A percentile compares a stretch with the other conserved stretches of the same genome.
Conservation (phyloP, 2,797 vertebrate genomes). For the Acridotheres tristis region DNA sequence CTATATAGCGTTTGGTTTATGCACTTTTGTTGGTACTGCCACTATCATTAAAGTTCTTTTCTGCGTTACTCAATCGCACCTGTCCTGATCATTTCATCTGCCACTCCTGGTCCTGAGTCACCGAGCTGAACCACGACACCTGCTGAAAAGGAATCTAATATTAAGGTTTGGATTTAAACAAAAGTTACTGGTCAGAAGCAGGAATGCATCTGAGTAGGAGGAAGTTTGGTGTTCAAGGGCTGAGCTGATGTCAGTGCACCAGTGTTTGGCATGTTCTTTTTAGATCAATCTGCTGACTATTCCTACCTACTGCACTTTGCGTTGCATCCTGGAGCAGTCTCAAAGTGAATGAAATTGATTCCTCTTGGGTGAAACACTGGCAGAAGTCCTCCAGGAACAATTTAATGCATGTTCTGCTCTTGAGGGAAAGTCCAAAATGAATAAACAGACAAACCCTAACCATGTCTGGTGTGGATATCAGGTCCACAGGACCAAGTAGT, state of each 20-base stretch:
- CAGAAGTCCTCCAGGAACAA: neutral
- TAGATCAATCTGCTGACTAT: neutral
- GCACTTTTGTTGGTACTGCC: too few species aligned
- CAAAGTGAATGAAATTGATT: neutral
- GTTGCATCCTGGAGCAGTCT: neutral
- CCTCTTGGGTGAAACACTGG: neutral
- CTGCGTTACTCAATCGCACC: too few species aligned
- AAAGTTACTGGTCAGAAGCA: neutral
- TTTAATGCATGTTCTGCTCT: rapidly evolving
- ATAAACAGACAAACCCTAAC: neutral
- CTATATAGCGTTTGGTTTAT: too few species aligned
- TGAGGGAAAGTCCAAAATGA: neutral
- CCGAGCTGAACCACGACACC: too few species aligned
- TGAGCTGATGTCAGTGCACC: neutral
- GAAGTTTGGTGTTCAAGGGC: neutral
- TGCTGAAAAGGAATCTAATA: neutral
- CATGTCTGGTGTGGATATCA: neutral
- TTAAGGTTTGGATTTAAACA: neutral
- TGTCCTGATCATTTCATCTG: too few species aligned
- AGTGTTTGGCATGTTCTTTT: rapidly evolving
- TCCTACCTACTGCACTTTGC: neutral
- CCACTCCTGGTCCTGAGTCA: too few species aligned
- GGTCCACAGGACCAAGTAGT: neutral
- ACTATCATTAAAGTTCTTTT: too few species aligned
- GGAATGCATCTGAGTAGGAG: neutral